Evolutionary conservation across 2,888 invertebrate species (phyloP), one percentile per base, ranked within the genome.

Genomic region (Acronicta psi): DNA sequence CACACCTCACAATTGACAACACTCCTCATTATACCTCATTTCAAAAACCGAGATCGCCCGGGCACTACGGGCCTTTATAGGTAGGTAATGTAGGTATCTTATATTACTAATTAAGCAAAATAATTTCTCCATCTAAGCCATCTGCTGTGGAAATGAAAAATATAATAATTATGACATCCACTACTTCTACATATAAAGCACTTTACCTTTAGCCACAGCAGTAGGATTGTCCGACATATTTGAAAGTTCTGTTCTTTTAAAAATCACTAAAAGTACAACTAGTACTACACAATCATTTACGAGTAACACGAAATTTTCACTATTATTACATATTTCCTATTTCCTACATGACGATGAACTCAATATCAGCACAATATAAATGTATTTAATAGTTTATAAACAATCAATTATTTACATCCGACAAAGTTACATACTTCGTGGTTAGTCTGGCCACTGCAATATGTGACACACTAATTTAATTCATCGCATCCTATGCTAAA

Each of bases 221-320:
- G 89, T 80, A 43, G 89, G 87, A 69, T 87, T 83, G 60, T 81
- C 82, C 50, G 91, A 88, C 91, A 91, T 91, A 45, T 73, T 81
- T 54, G 47, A 40, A 50, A 57, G 65, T 59, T 34, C 8, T 66
- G 51, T 73, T 55, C 73, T 75, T 76, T 56, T n/a, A n/a, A 56
- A 42, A 53, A 65, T 41, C 73, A 75, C 76, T 62, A 49, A 44
- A 72, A 67, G 54, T 75, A 69, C 73, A 75, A 64, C 59, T 17
- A 73, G 44, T 34, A 64, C 61, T 43, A 60, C 70, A 80, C 75
- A 61, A 59, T 62, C 52, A 40, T 59, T 58, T 20, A 4, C 20
- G 20, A 20, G 20, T 20, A 59, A 68, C 70, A 73, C 76, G 56
- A 49, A 54, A 58, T 61, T 64, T 62, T 70, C 74, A 79, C 77